Percentiles rank a stretch among this genome's conserved stretches.
Conservation (phyloP, 2,888 invertebrate species). For the Drosophila greeni region DNA sequence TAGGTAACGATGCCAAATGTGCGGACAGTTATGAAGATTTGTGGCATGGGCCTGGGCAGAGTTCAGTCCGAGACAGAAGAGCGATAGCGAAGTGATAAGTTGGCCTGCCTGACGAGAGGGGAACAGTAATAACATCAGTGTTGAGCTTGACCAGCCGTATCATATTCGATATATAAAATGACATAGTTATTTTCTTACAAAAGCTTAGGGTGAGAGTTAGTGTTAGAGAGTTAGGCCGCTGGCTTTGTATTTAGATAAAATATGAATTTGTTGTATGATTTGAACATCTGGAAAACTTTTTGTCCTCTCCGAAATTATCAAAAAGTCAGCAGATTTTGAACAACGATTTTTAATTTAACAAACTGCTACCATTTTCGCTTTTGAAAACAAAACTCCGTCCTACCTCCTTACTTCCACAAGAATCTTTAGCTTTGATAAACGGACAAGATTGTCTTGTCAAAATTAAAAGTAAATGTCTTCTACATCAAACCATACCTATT, state of each 20-base stretch:
- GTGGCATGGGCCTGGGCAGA: conserved; percentile 20
- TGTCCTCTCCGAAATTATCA: no score
- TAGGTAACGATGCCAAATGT: conserved; percentile 46
- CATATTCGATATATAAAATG: conserved; percentile 2
- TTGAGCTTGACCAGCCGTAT: neutral
- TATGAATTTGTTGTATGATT: neutral
- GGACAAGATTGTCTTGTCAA: no score
- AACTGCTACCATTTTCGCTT: no score
- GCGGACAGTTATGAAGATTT: conserved; percentile 61
- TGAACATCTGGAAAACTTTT: neutral
- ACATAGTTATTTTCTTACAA: neutral
- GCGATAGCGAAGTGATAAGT: conserved; percentile 16
- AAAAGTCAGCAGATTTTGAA: no score
- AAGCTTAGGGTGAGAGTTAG: neutral
- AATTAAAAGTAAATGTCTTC: no score
- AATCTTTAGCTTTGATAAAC: no score
- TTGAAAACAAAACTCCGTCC: no score
- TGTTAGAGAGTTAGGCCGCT: no score
- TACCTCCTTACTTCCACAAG: no score
- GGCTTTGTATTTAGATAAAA: neutral
- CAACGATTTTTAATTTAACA: no score
- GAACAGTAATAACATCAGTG: neutral
- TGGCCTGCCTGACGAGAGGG: neutral
- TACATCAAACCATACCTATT: no score
- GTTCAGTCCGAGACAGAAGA: neutral